Percentiles rank a stretch among this genome's conserved stretches.
Evolutionary conservation across 2,888 invertebrate genomes (phyloP).

Genomic region (Synergus umbraculus): DNA sequence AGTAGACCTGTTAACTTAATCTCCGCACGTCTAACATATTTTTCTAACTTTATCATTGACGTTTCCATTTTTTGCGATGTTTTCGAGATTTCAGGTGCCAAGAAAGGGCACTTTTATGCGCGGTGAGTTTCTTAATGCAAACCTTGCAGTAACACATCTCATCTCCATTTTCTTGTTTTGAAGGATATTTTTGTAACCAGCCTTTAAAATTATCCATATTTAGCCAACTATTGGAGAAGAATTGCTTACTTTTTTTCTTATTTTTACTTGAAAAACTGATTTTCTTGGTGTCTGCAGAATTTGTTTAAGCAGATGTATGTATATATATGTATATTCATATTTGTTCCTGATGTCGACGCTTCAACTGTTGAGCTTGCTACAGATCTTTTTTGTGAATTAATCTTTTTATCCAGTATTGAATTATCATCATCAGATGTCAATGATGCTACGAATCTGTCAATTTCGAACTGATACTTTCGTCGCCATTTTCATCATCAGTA

Average conservation of each 20-base stretch:
- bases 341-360: background rate
- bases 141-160: too few relatives aligned
- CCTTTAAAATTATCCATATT: too few relatives aligned
- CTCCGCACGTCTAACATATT: slow-evolving; percentile 43
- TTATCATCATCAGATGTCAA: background rate
- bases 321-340: too few relatives aligned
- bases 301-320: too few relatives aligned
- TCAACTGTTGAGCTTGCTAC: background rate
- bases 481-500: background rate
- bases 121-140: too few relatives aligned
- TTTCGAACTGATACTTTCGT: background rate
- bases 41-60: background rate
- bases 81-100: slow-evolving; percentile 10
- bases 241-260: background rate
- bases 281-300: background rate
- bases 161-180: too few relatives aligned
- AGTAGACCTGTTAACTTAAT: slow-evolving; percentile 41
- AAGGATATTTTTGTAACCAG: too few relatives aligned
- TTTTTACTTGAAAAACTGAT: background rate
- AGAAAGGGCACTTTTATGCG: background rate
- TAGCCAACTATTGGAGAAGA: background rate
- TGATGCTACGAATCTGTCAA: background rate
- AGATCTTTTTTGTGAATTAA: background rate
- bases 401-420: background rate
- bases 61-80: background rate